Percentiles rank a stretch among this genome's conserved stretches.
Conservation (phyloP, 2,113 vertebrate species). For the Trinectes maculatus region DNA sequence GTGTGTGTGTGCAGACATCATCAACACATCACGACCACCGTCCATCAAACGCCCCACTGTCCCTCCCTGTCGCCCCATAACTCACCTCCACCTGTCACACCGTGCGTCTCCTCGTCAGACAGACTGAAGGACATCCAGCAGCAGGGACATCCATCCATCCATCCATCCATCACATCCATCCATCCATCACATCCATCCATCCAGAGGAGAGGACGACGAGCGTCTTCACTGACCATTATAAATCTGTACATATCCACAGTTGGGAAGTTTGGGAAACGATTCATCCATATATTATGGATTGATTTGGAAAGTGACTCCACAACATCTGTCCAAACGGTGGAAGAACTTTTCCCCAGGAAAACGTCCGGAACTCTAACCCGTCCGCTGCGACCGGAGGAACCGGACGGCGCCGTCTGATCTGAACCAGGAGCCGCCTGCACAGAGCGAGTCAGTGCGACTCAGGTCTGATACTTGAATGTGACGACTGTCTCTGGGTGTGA, state of each 20-base stretch:
- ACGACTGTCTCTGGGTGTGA: no score
- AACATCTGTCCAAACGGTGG: neutral
- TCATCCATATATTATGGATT: neutral
- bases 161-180: slow-evolving; percentile 38
- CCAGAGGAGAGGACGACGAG: slow-evolving; percentile 36
- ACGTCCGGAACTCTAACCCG: neutral
- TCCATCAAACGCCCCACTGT: slow-evolving; percentile 8
- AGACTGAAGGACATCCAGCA: slow-evolving; percentile 31
- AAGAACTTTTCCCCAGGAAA: neutral
- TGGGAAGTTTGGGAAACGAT: neutral
- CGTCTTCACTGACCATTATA: no score
- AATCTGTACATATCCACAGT: slow-evolving; percentile 18
- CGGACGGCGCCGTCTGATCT: no score
- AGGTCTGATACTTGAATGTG: no score
- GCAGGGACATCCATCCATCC: slow-evolving; percentile 33
- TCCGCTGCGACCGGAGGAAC: no score
- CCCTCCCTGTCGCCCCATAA: neutral
- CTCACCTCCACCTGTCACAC: neutral
- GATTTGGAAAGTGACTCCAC: neutral
- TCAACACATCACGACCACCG: slow-evolving; percentile 19
- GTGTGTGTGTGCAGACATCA: slow-evolving; percentile 9
- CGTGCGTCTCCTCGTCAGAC: neutral
- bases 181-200: slow-evolving; percentile 17
- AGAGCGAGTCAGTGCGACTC: no score
- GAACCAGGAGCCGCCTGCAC: no score